Percentiles rank a stretch among this genome's conserved stretches.
Evolutionary conservation across 1,140 invertebrate species (phyloP).

Genomic region (Eumeta japonica): DNA sequence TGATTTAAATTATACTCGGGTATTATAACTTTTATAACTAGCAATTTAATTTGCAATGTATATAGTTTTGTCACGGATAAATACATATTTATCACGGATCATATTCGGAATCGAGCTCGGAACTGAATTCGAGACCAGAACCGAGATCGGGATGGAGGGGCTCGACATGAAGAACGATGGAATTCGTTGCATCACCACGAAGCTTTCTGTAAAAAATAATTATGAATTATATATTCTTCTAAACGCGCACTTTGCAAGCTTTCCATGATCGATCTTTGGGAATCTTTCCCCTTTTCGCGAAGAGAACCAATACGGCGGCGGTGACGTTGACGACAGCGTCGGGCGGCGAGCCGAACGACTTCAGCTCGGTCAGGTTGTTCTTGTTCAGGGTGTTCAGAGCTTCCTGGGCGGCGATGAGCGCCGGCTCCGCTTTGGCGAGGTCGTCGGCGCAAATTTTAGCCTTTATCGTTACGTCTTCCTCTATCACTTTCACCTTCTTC

Average conservation of each 20-base stretch:
- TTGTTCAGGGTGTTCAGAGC: conserved; percentile 93
- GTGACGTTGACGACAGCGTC: conserved; percentile 82
- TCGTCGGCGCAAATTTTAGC: conserved; percentile 86
- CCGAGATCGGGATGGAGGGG: too few species aligned
- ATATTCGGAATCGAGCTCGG: too few species aligned
- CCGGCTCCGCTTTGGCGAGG: conserved; percentile 87
- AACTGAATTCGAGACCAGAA: too few species aligned
- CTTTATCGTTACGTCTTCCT: conserved; percentile 81
- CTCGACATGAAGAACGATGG: too few species aligned
- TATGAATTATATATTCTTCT: too few species aligned
- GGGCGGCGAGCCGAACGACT: conserved; percentile 85
- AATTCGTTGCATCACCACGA: too few species aligned
- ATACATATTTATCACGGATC: too few species aligned
- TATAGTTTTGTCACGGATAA: too few species aligned
- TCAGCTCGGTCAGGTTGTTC: conserved; percentile 90
- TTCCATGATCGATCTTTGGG: conserved; percentile 94
- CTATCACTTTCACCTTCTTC: conserved; percentile 84
- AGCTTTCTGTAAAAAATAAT: too few species aligned
- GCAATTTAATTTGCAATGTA: too few species aligned
- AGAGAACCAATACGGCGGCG: conserved; percentile 83
- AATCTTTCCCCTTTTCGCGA: conserved; percentile 82
- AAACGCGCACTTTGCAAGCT: conserved; percentile 68
- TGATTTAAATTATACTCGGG: too few species aligned
- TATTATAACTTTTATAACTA: neutral
- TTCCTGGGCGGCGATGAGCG: conserved; percentile 82